phyloP scores from a whole-genome alignment of 1,140 invertebrate species.

The Belonocnema kinseyi region DNA sequence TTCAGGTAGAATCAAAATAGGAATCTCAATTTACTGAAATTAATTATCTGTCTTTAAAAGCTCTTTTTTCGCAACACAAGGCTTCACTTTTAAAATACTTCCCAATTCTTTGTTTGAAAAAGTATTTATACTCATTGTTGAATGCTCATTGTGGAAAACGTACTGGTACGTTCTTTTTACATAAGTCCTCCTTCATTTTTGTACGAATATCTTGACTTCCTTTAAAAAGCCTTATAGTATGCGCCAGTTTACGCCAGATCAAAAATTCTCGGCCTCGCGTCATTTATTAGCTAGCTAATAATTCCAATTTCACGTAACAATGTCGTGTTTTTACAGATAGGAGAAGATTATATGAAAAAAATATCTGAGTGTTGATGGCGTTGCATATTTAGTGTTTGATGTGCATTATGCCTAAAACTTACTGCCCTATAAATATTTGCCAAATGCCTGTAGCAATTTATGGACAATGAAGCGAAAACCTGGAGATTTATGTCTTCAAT shows the following conservation, averaged over 20 bases:
- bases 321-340: not conserved
- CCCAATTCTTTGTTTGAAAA: constrained; percentile 5
- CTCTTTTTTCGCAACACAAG: not conserved
- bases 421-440: constrained; percentile 30
- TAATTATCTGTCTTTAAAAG: constrained; percentile 2
- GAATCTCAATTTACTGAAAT: not conserved
- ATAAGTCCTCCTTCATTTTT: constrained; percentile 37
- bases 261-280: constrained; percentile 16
- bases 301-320: too few species aligned
- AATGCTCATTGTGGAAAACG: constrained; percentile 67
- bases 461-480: constrained; percentile 12
- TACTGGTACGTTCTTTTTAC: constrained; percentile 69
- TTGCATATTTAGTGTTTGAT: constrained; percentile 28
- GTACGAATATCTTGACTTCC: constrained; percentile 20
- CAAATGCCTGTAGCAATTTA: constrained; percentile 34
- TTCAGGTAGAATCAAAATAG: too few species aligned
- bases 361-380: not conserved
- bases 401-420: constrained; percentile 19
- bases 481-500: constrained; percentile 25
- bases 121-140: constrained; percentile 58
- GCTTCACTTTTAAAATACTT: not conserved
- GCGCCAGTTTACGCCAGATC: constrained; percentile 2
- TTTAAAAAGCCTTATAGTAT: constrained; percentile 5
- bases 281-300: not conserved
- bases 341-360: not conserved